These are phyloP conservation scores for Bactericera cockerelli DNA, from an alignment of 1,140 invertebrate genomes.

Conservation along the genomic window DNA sequence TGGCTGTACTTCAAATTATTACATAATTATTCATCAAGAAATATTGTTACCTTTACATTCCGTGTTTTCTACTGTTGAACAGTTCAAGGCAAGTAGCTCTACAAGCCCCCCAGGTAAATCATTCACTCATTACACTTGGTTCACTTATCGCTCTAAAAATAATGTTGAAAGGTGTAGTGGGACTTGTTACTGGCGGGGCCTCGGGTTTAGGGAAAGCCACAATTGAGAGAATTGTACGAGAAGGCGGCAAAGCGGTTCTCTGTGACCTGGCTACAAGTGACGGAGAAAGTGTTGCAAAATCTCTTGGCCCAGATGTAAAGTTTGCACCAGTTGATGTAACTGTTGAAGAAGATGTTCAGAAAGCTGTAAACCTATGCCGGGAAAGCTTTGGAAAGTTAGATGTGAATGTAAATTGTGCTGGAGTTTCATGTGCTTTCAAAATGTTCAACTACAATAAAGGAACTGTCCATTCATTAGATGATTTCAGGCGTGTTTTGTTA, in stretches of 20 bases:
- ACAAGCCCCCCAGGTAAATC: no score
- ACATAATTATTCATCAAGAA: no score
- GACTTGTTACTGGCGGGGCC: constrained; percentile 80
- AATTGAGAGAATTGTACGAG: constrained; percentile 57
- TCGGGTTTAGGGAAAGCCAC: constrained; percentile 84
- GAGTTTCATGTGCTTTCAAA: constrained; percentile 73
- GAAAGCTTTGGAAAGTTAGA: constrained; percentile 75
- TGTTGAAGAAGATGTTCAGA: constrained; percentile 61
- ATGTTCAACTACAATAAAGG: constrained; percentile 85
- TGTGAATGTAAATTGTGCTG: constrained; percentile 88
- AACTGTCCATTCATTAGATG: constrained; percentile 40
- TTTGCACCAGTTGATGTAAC: constrained; percentile 71
- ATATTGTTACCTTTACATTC: no score
- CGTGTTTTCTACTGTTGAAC: no score
- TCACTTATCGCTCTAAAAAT: no score
- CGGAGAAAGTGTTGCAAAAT: constrained; percentile 55
- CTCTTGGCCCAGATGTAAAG: constrained; percentile 53
- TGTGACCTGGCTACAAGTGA: constrained; percentile 74
- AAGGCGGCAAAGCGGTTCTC: constrained; percentile 69
- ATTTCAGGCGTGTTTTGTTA: constrained; percentile 42
- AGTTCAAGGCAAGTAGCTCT: no score
- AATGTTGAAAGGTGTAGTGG: constrained; percentile 48
- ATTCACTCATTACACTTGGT: no score
- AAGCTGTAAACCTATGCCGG: constrained; percentile 53
- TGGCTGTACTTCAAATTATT: no score